Evolutionary conservation across 2,113 vertebrate species (phyloP).

Genomic region (Thermophis baileyi): DNA sequence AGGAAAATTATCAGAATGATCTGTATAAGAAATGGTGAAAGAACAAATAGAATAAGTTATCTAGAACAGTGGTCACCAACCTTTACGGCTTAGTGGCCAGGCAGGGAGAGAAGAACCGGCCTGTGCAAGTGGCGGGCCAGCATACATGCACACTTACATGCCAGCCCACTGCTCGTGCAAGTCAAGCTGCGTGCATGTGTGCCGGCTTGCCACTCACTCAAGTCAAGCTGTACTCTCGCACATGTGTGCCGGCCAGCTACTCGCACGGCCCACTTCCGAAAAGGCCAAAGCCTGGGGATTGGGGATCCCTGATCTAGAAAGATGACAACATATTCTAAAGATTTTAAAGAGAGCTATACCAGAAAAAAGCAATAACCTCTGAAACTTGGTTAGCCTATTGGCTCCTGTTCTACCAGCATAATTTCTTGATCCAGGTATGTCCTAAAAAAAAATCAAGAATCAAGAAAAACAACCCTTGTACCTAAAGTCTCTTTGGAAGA

Average conservation of each 20-base stretch:
- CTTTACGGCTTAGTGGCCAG: too few relatives aligned
- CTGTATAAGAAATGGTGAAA: neutral
- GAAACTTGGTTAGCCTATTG: neutral
- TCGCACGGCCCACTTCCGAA: too few relatives aligned
- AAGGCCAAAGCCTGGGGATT: too few relatives aligned
- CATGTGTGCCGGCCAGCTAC: too few relatives aligned
- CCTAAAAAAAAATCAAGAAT: neutral
- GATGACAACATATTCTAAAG: neutral
- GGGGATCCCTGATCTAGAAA: neutral
- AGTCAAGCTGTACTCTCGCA: fast-evolving
- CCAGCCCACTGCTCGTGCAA: too few relatives aligned
- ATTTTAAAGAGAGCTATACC: neutral
- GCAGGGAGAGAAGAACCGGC: too few relatives aligned
- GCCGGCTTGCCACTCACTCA: too few relatives aligned
- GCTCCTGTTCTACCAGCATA: neutral
- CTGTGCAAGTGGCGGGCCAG: too few relatives aligned
- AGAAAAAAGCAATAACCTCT: neutral
- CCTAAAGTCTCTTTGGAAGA: neutral
- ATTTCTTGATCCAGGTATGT: neutral
- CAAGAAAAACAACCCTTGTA: neutral
- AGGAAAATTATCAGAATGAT: neutral
- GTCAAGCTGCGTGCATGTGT: too few relatives aligned
- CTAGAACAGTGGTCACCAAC: too few relatives aligned
- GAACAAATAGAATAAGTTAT: neutral
- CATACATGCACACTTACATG: too few relatives aligned